A percentile compares a stretch with the other conserved stretches of the same genome.
phyloP scores from a whole-genome alignment of 1,140 invertebrate genomes.

The Pogonus chalceus region DNA sequence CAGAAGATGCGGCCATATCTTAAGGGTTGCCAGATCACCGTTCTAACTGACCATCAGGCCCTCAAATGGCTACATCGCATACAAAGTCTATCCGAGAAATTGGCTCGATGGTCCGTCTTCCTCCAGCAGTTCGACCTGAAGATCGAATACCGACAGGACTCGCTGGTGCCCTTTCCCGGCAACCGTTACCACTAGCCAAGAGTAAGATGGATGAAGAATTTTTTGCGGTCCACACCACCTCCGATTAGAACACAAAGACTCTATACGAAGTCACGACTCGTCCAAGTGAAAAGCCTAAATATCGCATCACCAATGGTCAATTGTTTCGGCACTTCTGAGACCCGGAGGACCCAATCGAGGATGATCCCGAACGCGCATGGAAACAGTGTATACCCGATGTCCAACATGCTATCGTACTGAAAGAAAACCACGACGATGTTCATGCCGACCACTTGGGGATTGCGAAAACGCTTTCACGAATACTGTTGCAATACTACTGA shows the following conservation, averaged over 20 bases:
- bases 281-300: conserved; percentile 14
- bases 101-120: conserved; percentile 23
- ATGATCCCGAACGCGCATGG: conserved; percentile 4
- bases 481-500: conserved; percentile 23
- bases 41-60: conserved; percentile 34
- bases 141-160: conserved; percentile 20
- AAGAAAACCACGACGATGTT: conserved; percentile 21
- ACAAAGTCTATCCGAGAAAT: conserved; percentile 15
- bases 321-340: conserved; percentile 21
- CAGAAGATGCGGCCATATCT: conserved; percentile 29
- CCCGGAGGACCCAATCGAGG: conserved; percentile 10
- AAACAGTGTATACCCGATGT: conserved; percentile 17
- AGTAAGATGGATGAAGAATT: neutral
- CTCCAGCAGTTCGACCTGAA: conserved; percentile 30
- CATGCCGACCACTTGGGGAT: conserved; percentile 24
- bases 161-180: conserved; percentile 18
- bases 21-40: conserved; percentile 29
- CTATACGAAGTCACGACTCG: neutral
- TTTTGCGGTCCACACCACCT: too few relatives aligned
- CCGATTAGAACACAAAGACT: neutral
- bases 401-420: conserved; percentile 11
- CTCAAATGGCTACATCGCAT: conserved; percentile 21
- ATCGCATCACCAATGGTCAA: conserved; percentile 21
- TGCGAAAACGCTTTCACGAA: conserved; percentile 21
- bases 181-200: conserved; percentile 12